These are phyloP conservation scores for Carollia perspicillata DNA, from an alignment of 2,113 vertebrate species.

Conservation along the genomic window DNA sequence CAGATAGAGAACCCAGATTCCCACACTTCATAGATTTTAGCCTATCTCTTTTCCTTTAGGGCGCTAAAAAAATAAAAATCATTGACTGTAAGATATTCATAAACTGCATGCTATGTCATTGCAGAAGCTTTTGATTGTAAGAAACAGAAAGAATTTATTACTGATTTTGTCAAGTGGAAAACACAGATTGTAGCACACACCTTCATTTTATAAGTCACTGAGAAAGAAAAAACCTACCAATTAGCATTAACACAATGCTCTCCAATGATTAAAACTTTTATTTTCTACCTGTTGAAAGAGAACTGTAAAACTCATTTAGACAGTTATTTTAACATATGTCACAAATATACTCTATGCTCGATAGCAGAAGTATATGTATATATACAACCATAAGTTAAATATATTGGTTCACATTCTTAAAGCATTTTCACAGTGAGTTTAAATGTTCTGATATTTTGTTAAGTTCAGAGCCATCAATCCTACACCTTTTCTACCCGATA, in stretches of 20 bases:
- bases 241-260: not conserved
- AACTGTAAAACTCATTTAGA: not conserved
- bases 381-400: not conserved
- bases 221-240: not conserved
- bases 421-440: not conserved
- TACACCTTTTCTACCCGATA: not conserved
- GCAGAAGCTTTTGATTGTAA: not conserved
- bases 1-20: not conserved
- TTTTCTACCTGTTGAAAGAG: not conserved
- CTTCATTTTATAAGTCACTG: not conserved
- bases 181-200: not conserved
- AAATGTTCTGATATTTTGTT: not conserved
- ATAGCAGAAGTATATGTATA: not conserved
- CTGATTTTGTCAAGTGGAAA: not conserved
- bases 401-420: not conserved
- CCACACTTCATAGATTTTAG: not conserved
- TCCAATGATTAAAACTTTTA: not conserved
- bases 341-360: not conserved
- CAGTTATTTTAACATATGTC: not conserved
- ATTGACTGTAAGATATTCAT: not conserved
- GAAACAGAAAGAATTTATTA: constrained; percentile 17
- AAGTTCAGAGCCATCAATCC: not conserved
- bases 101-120: not conserved
- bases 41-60: not conserved
- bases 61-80: not conserved